Percentiles rank a stretch among this genome's conserved stretches.
These are phyloP conservation scores for Sthenelais limicola DNA, from an alignment of 2,888 invertebrate species.

Conservation along the genomic window DNA sequence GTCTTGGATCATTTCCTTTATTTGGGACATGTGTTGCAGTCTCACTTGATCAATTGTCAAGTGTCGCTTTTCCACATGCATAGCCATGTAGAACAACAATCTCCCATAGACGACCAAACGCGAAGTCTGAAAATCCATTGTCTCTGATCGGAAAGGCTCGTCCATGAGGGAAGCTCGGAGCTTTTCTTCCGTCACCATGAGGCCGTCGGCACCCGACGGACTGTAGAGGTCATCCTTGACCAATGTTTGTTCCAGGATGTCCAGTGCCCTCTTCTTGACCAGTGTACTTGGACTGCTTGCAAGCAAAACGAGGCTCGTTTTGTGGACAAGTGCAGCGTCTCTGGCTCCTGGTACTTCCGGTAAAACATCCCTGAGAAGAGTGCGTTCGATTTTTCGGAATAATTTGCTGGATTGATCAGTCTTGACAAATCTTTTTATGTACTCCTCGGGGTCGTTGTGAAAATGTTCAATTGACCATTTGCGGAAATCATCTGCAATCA, in stretches of 20 bases:
- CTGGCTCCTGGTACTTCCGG: not conserved
- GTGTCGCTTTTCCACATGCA: slow-evolving; percentile 18
- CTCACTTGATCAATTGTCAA: slow-evolving; percentile 6
- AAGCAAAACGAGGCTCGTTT: not conserved
- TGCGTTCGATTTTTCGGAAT: slow-evolving; percentile 4
- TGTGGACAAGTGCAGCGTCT: not conserved
- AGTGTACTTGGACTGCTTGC: not conserved
- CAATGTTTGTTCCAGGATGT: not conserved
- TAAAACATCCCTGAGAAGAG: not conserved
- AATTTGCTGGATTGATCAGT: not conserved
- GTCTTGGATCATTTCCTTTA: not conserved
- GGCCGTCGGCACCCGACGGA: not conserved
- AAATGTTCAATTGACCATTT: not conserved
- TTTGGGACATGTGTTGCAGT: not conserved
- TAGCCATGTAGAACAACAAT: slow-evolving; percentile 9
- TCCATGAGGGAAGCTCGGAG: not conserved
- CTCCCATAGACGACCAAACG: not conserved
- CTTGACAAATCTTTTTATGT: not conserved
- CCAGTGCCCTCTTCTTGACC: not conserved
- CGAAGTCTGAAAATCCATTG: not conserved
- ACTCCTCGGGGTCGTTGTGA: slow-evolving; percentile 15
- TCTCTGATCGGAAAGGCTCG: slow-evolving; percentile 13
- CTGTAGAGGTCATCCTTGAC: not conserved
- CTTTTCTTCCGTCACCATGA: slow-evolving; percentile 5
- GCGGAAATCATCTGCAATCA: no score